These are phyloP conservation scores for Folsomia candida DNA, from an alignment of 2,888 invertebrate species.

Conservation along the genomic window DNA sequence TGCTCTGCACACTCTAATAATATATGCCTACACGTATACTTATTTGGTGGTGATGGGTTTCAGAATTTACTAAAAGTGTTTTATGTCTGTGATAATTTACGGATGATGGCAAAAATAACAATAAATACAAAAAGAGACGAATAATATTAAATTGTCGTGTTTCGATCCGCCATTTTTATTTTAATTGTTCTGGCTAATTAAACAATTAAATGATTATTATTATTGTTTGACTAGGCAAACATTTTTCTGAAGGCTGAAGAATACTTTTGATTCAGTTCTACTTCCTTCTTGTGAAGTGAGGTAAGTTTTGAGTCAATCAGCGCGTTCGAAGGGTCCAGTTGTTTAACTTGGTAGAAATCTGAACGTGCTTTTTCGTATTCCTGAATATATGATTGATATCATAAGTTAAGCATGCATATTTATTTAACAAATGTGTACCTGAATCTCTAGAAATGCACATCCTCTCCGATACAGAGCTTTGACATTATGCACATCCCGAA, in stretches of 20 bases:
- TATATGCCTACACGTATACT: too few species aligned
- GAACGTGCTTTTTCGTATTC: conserved; percentile 52
- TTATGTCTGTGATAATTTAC: too few species aligned
- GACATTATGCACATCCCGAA: conserved; percentile 56
- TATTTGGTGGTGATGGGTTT: too few species aligned
- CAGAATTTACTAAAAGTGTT: too few species aligned
- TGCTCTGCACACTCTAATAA: too few species aligned
- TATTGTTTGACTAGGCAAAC: conserved; percentile 44
- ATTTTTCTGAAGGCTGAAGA: conserved; percentile 60
- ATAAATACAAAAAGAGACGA: too few species aligned
- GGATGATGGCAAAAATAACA: too few species aligned
- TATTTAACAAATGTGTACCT: conserved; percentile 31
- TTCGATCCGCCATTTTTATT: too few species aligned
- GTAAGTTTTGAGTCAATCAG: conserved; percentile 63
- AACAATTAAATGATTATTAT: neutral
- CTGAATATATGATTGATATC: conserved; percentile 17
- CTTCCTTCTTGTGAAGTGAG: conserved; percentile 60
- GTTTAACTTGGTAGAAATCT: conserved; percentile 67
- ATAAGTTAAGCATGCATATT: neutral
- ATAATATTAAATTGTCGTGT: too few species aligned
- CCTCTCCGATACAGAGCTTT: conserved; percentile 60
- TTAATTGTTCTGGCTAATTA: too few species aligned
- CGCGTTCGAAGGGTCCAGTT: conserved; percentile 66
- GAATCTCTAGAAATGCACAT: conserved; percentile 55
- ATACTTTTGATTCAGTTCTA: conserved; percentile 63